Evolutionary conservation across 2,797 vertebrate genomes (phyloP).

Genomic region (Poliocrania exsul): DNA sequence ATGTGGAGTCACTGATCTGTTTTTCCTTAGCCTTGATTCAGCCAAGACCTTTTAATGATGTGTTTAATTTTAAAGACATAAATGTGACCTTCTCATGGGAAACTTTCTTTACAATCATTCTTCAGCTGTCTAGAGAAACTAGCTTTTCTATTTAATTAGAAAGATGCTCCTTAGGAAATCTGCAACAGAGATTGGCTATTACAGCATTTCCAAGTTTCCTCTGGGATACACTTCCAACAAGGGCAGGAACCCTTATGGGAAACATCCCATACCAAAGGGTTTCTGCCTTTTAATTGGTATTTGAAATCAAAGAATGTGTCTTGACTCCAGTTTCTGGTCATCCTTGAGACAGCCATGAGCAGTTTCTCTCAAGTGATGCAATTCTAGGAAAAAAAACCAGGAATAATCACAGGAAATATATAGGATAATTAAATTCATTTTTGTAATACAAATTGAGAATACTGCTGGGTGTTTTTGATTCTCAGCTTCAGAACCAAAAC

Average conservation of each 20-base stretch:
- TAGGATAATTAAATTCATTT: not conserved
- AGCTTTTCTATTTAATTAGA: not conserved
- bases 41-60: conserved; percentile 17
- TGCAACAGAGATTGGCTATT: not conserved
- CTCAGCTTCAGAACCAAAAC: not conserved
- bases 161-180: not conserved
- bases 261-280: not conserved
- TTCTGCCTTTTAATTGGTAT: not conserved
- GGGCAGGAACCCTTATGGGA: not conserved
- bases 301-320: not conserved
- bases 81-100: not conserved
- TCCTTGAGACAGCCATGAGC: not conserved
- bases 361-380: not conserved
- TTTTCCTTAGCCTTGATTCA: not conserved
- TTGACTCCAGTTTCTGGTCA: not conserved
- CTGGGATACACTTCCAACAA: not conserved
- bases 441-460: not conserved
- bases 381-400: not conserved
- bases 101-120: not conserved
- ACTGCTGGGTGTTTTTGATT: not conserved
- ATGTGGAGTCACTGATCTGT: not conserved
- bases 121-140: not conserved
- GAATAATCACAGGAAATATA: not conserved
- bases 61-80: conserved; percentile 40
- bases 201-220: not conserved